These are phyloP conservation scores for Campoplex nolae DNA, from an alignment of 2,888 invertebrate species.

Conservation along the genomic window DNA sequence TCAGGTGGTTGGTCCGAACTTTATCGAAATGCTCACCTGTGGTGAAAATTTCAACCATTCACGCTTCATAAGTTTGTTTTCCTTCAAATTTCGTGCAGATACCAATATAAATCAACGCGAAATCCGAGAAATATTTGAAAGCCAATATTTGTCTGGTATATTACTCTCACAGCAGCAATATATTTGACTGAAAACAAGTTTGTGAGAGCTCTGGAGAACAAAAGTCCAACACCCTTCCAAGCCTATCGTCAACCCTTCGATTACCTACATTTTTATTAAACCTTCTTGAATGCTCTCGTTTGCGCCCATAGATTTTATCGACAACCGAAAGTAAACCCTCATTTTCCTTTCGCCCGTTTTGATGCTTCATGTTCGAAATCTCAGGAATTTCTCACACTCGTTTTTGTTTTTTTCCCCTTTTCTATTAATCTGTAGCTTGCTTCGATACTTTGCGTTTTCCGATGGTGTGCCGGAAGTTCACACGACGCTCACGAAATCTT, in stretches of 20 bases:
- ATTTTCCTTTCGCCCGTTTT: not conserved
- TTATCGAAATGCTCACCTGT: not conserved
- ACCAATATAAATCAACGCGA: constrained; percentile 15
- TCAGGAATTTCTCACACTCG: not conserved
- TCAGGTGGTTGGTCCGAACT: not conserved
- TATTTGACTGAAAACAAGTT: constrained; percentile 37
- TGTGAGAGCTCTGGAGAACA: constrained; percentile 29
- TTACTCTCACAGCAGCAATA: constrained; percentile 9
- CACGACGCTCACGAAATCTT: constrained; percentile 53
- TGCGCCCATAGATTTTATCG: constrained; percentile 24
- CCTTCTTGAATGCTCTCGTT: not conserved
- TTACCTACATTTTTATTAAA: constrained; percentile 11
- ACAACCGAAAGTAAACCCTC: not conserved
- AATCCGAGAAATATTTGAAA: constrained; percentile 42
- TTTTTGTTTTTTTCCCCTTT: constrained; percentile 1
- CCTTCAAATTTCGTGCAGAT: not conserved
- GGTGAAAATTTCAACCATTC: not conserved
- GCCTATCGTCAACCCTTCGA: not conserved
- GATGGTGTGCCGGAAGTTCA: constrained; percentile 41
- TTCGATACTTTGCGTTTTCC: constrained; percentile 14
- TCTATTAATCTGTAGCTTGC: constrained; percentile 15
- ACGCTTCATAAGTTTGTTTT: not conserved
- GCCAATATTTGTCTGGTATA: constrained; percentile 10
- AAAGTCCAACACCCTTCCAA: constrained; percentile 11
- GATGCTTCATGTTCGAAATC: constrained; percentile 42